Evolutionary conservation across 2,888 invertebrate genomes (phyloP), one percentile per base, ranked within the genome.

Genomic region (Quadroppia sp.): DNA sequence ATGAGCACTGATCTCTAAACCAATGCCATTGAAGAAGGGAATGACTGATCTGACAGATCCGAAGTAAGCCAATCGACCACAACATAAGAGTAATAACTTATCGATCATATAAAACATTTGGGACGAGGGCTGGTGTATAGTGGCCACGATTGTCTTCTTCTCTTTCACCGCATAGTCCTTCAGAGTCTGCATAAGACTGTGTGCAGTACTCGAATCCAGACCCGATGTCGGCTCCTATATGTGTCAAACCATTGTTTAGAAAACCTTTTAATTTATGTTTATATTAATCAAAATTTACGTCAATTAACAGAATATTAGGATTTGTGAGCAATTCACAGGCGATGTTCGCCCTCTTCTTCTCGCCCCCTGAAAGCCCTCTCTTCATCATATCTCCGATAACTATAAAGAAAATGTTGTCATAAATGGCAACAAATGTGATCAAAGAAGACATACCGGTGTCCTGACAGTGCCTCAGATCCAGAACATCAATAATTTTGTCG

Each of bases 81-180:
- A 76, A 88, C 83, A 76, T 15, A 83, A 76, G 1, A 83, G 78
- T 71, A 91, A 84, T 72, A 91, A 84, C 80, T 88, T 89, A 83
- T 89, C 89, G 82, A 91, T 90, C 85, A 89, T 87, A 82, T 90
- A 89, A 83, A 90, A 91, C 84, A 91, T 90, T 82, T 90, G 89
- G 77, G 90, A 90, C 72, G 90, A 90, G 1, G 91, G 91, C 81
- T 91, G 91, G 81, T 91, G 91, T 4, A 91, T 88, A 48, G 90
- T 90, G 75, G 89, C 87, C 71, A 91, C 88, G 71, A 91, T 88
- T 7, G 89, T 90, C 83, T 90, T 91, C 78, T 89, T 88, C 82
- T 89, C 89, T 78, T 88, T 86, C 76, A 87, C 87, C 0, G 90
- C 90, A 80, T 89, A 90, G 75, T 87, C 85, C 82, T 90, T 89